phyloP scores from a whole-genome alignment of 2,888 invertebrate species.

The Cantharis flavilabris region DNA sequence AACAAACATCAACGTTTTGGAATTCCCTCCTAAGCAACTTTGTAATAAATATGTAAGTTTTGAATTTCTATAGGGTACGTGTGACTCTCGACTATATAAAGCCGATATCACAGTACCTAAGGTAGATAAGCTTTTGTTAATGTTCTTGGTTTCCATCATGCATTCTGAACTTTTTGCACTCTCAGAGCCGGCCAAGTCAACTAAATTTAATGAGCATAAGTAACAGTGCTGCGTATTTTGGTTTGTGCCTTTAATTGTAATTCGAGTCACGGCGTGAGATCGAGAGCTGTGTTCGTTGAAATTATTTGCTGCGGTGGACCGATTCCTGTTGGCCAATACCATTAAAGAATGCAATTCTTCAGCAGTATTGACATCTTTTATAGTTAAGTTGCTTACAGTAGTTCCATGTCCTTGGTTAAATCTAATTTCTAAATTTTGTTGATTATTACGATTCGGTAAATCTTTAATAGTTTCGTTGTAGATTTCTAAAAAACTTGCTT shows the following conservation, averaged over 20 bases:
- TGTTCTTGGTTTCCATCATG: constrained; percentile 82
- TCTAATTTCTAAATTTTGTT: constrained; percentile 61
- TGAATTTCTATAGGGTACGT: constrained; percentile 88
- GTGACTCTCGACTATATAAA: constrained; percentile 78
- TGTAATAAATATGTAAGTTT: constrained; percentile 87
- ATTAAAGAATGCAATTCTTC: constrained; percentile 72
- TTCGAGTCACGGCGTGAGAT: constrained; percentile 61
- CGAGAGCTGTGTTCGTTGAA: constrained; percentile 62
- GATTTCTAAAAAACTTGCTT: constrained; percentile 70
- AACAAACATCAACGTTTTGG: constrained; percentile 91
- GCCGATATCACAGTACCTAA: constrained; percentile 83
- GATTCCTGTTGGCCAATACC: constrained; percentile 75
- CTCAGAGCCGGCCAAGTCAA: constrained; percentile 89
- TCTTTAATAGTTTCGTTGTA: constrained; percentile 72
- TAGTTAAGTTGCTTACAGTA: constrained; percentile 62
- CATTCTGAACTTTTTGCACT: constrained; percentile 65
- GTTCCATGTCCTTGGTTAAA: constrained; percentile 59
- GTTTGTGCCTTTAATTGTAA: constrained; percentile 70
- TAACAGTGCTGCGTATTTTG: constrained; percentile 65
- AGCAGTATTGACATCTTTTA: constrained; percentile 66
- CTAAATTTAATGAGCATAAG: constrained; percentile 75
- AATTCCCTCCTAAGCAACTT: constrained; percentile 88
- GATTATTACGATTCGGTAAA: constrained; percentile 54
- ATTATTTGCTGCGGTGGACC: constrained; percentile 66
- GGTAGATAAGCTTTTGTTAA: constrained; percentile 81